These are phyloP conservation scores for Caenorhabditis remanei DNA, from an alignment of 1,140 invertebrate species.

Conservation along the genomic window DNA sequence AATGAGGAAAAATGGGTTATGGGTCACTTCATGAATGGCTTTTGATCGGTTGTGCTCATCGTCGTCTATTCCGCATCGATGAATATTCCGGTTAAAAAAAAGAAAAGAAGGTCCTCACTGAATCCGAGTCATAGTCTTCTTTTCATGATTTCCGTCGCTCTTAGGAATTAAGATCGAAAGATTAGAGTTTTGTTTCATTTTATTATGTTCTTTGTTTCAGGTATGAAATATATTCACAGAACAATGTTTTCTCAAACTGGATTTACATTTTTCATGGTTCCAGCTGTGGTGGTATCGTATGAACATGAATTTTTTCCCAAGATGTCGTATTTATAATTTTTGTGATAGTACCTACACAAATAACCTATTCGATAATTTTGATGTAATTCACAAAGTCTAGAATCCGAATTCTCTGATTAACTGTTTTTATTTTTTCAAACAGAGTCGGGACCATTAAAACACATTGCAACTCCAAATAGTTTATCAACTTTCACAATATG, in stretches of 20 bases:
- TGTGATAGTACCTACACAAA: no score
- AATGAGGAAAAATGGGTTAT: background rate
- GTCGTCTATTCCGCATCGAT: conserved; percentile 29
- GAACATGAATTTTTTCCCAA: no score
- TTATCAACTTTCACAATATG: background rate
- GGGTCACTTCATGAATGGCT: conserved; percentile 30
- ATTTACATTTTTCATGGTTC: no score
- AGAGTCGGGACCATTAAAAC: background rate
- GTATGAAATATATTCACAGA: no score
- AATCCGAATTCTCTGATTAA: no score
- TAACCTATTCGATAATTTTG: no score
- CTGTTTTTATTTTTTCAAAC: no score
- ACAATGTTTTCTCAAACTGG: no score
- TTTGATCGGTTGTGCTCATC: conserved; percentile 50
- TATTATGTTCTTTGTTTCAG: background rate
- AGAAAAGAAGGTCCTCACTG: background rate
- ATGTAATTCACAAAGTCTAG: no score
- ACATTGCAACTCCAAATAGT: background rate
- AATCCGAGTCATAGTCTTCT: conserved; percentile 8
- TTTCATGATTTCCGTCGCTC: background rate
- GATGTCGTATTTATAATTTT: no score
- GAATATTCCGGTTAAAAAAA: conserved; percentile 43
- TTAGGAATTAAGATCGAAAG: background rate
- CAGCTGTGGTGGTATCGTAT: no score
- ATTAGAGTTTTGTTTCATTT: background rate